Evolutionary conservation across 2,797 vertebrate genomes (phyloP).

Genomic region (Forpus xanthops): DNA sequence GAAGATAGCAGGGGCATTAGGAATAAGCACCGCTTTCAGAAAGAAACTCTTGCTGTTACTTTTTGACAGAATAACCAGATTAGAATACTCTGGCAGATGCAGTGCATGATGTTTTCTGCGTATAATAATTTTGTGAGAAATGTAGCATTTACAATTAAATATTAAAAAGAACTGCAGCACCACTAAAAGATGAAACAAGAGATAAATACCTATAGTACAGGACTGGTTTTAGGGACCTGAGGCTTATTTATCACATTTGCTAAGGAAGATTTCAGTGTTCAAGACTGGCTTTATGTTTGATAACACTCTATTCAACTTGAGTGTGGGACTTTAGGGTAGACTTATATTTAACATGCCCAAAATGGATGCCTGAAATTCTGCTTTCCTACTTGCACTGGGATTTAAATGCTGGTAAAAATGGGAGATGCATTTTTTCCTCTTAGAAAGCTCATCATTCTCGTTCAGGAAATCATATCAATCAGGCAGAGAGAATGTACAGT

Average conservation of each 20-base stretch:
- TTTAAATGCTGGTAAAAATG: not conserved
- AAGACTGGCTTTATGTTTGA: not conserved
- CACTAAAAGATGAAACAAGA: not conserved
- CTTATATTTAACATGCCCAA: not conserved
- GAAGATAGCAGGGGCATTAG: conserved; percentile 4
- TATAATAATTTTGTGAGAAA: not conserved
- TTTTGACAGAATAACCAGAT: not conserved
- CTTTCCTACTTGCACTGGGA: not conserved
- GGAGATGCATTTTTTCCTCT: not conserved
- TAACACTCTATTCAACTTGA: not conserved
- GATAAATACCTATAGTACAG: not conserved
- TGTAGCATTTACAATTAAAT: not conserved
- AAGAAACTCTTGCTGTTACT: not conserved
- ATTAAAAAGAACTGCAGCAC: not conserved
- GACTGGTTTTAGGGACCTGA: not conserved
- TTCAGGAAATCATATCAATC: not conserved
- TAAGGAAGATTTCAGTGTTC: not conserved
- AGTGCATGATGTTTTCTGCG: not conserved
- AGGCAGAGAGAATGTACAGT: not conserved
- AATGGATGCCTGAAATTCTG: not conserved
- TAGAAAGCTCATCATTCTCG: not conserved
- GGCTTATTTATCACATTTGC: not conserved
- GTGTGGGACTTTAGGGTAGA: rapidly evolving
- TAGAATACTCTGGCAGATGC: not conserved
- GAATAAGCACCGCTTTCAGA: not conserved